These are phyloP conservation scores for Hyperoplus immaculatus DNA, from an alignment of 2,797 vertebrate genomes.

Conservation along the genomic window DNA sequence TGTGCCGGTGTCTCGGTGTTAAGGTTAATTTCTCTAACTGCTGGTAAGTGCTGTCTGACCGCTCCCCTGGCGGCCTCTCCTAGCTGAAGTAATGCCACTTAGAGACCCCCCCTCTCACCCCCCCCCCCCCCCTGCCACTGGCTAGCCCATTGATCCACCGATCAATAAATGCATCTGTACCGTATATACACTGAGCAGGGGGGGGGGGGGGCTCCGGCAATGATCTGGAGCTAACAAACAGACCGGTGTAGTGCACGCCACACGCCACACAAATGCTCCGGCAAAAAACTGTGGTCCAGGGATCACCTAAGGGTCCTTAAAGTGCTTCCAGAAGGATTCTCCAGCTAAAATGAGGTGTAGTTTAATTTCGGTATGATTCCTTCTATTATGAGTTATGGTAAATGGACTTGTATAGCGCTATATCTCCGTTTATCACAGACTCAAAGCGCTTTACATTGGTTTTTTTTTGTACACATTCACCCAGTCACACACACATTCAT, in stretches of 20 bases:
- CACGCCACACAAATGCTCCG: conserved; percentile 20
- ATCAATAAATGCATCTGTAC: conserved; percentile 84
- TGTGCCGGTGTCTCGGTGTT: conserved; percentile 78
- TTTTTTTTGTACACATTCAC: no score
- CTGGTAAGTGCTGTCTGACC: conserved; percentile 87
- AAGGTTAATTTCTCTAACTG: conserved; percentile 88
- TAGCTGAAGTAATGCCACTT: conserved; percentile 84
- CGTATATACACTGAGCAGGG: conserved; percentile 38
- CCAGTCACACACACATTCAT: no score
- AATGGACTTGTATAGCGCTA: no score
- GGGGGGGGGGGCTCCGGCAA: conserved; percentile 36
- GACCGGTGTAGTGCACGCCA: conserved; percentile 20
- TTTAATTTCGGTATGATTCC: conserved; percentile 49
- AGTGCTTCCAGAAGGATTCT: conserved; percentile 41
- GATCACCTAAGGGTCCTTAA: conserved; percentile 53
- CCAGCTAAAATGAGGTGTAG: conserved; percentile 36
- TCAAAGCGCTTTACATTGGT: no score
- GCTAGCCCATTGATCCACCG: conserved; percentile 83
- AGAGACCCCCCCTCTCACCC: conserved; percentile 75
- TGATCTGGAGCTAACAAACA: conserved; percentile 54
- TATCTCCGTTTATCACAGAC: no score
- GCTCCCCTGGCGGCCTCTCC: conserved; percentile 83
- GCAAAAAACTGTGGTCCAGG: conserved; percentile 32
- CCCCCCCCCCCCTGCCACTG: conserved; percentile 62
- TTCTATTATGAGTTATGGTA: conserved; percentile 28